Conservation (phyloP, 2,888 invertebrate species). For the Lottia gigantea region DNA sequence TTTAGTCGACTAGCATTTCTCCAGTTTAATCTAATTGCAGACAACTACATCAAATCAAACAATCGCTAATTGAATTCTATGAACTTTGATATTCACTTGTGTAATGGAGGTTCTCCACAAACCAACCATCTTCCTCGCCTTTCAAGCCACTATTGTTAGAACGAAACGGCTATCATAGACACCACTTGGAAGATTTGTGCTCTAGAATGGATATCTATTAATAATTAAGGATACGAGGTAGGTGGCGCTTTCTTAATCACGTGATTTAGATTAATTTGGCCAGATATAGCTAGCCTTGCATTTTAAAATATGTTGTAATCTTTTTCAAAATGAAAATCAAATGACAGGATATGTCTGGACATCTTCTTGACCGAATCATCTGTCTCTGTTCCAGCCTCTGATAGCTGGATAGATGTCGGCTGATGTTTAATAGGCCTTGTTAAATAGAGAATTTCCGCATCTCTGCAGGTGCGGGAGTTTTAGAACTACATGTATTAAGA, state of each 20-base stretch:
- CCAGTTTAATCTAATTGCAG: conserved; percentile 43
- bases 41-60: conserved; percentile 46
- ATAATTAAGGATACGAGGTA: not conserved
- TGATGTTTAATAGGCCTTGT: too few relatives aligned
- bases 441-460: too few relatives aligned
- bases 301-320: too few relatives aligned
- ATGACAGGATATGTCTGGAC: too few relatives aligned
- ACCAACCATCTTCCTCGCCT: not conserved
- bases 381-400: too few relatives aligned
- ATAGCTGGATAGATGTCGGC: too few relatives aligned
- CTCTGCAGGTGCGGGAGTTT: too few relatives aligned
- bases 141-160: not conserved
- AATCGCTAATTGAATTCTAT: conserved; percentile 44
- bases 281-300: too few relatives aligned
- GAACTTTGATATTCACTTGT: conserved; percentile 38
- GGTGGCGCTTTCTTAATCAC: conserved; percentile 2
- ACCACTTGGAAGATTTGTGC: not conserved
- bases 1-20: conserved; percentile 20
- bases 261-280: not conserved
- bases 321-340: too few relatives aligned
- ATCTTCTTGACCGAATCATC: too few relatives aligned
- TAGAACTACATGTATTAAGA: too few relatives aligned
- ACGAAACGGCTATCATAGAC: too few relatives aligned
- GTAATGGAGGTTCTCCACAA: conserved; percentile 17
- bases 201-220: not conserved